Evolutionary conservation across 2,888 invertebrate species (phyloP).

Genomic region (Lypha dubia): DNA sequence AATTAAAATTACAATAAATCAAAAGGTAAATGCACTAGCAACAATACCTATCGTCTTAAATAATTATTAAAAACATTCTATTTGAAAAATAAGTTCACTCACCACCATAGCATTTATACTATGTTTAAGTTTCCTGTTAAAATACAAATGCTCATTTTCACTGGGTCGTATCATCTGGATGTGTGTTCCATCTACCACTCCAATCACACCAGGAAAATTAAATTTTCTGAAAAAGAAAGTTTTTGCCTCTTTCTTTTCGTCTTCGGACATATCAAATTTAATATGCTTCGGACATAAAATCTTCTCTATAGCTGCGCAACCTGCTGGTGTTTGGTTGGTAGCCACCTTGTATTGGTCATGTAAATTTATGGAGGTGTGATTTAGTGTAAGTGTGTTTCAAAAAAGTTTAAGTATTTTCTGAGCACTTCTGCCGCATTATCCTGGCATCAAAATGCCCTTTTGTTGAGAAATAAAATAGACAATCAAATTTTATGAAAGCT

Average conservation of each 20-base stretch:
- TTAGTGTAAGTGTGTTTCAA: no score
- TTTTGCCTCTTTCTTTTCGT: slow-evolving; percentile 16
- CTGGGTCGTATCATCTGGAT: slow-evolving; percentile 10
- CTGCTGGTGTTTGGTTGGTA: no score
- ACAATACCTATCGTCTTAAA: neutral
- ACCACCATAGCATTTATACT: slow-evolving; percentile 5
- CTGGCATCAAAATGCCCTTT: no score
- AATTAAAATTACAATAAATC: no score
- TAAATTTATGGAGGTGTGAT: no score
- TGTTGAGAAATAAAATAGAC: no score
- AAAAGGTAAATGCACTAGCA: neutral
- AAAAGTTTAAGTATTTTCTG: no score
- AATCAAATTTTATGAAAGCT: no score
- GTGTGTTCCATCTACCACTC: no score
- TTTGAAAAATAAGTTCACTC: slow-evolving; percentile 2
- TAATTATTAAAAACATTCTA: slow-evolving; percentile 1
- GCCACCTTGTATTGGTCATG: no score
- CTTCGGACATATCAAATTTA: slow-evolving; percentile 5
- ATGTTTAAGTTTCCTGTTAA: slow-evolving; percentile 8
- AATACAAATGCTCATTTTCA: slow-evolving; percentile 1
- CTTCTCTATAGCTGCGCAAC: neutral
- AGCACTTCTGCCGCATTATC: no score
- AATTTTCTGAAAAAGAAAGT: slow-evolving; percentile 7
- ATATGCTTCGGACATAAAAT: slow-evolving; percentile 11
- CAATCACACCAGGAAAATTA: slow-evolving; percentile 11